A percentile compares a stretch with the other conserved stretches of the same genome.
Conservation (phyloP, 1,140 invertebrate genomes). For the Lineus longissimus region DNA sequence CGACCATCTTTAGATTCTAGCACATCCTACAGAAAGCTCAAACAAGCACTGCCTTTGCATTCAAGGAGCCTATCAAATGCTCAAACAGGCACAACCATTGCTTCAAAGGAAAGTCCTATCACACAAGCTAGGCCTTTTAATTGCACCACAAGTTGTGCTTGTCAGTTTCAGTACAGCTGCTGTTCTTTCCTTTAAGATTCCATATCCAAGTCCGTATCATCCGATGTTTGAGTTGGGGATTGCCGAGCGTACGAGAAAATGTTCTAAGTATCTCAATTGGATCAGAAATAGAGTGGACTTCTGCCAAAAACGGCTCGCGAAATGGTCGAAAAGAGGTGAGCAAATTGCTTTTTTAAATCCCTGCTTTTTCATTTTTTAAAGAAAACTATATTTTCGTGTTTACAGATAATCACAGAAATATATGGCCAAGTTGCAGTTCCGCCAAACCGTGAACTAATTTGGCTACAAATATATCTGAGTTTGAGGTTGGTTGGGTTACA, state of each 20-base stretch:
- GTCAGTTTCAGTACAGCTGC: too few relatives aligned
- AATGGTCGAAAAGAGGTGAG: background rate
- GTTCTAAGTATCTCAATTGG: conserved; percentile 26
- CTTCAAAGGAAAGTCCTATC: too few relatives aligned
- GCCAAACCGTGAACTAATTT: background rate
- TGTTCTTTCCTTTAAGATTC: conserved; percentile 27
- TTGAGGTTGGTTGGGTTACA: too few relatives aligned
- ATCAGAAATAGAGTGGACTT: conserved; percentile 11
- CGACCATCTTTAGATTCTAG: too few relatives aligned
- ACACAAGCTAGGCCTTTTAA: too few relatives aligned
- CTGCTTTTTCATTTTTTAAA: background rate
- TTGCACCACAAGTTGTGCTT: too few relatives aligned
- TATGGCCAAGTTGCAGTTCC: background rate
- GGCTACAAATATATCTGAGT: too few relatives aligned
- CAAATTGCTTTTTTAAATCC: background rate
- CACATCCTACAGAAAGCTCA: too few relatives aligned
- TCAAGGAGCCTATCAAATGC: too few relatives aligned
- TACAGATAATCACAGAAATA: background rate
- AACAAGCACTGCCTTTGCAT: too few relatives aligned
- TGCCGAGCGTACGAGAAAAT: conserved; percentile 21
- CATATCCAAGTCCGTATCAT: conserved; percentile 29
- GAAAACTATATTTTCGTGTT: too few relatives aligned
- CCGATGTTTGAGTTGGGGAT: conserved; percentile 36
- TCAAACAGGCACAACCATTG: too few relatives aligned
- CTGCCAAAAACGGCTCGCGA: conserved; percentile 1